These are phyloP conservation scores for Drosophila meridiana DNA, from an alignment of 2,888 invertebrate species.

Conservation along the genomic window DNA sequence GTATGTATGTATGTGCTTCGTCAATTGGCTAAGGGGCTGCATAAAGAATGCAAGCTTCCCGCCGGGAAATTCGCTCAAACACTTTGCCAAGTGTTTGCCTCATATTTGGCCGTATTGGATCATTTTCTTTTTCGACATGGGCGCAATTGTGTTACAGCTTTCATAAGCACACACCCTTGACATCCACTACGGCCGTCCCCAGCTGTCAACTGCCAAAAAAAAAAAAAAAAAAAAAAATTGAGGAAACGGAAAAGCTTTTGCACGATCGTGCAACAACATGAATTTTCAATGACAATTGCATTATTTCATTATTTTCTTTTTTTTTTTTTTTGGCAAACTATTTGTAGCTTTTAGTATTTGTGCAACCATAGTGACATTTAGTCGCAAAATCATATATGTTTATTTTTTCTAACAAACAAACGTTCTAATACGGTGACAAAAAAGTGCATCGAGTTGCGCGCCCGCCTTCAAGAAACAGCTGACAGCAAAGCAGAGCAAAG, in stretches of 20 bases:
- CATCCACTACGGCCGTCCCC: neutral
- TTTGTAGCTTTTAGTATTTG: conserved; percentile 45
- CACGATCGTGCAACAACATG: conserved; percentile 35
- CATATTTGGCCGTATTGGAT: neutral
- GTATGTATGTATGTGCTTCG: neutral
- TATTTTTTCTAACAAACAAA: neutral
- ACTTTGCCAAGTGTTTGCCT: neutral
- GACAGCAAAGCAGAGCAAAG: neutral
- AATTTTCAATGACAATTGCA: conserved; percentile 27
- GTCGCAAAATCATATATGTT: conserved; percentile 5
- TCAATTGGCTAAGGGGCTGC: neutral
- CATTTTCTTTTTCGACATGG: neutral
- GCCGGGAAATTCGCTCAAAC: neutral
- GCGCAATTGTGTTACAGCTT: neutral
- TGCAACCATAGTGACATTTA: conserved; percentile 51
- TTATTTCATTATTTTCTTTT: conserved; percentile 7
- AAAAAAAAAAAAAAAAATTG: conserved; percentile 7
- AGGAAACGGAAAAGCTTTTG: conserved; percentile 56
- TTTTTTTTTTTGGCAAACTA: conserved; percentile 28
- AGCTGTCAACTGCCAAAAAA: conserved; percentile 2
- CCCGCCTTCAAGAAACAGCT: conserved; percentile 3
- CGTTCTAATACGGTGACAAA: conserved; percentile 1
- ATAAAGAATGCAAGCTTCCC: neutral
- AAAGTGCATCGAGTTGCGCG: neutral
- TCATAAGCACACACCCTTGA: conserved; percentile 3